phyloP scores from a whole-genome alignment of 2,113 vertebrate genomes.

The Microcebus ravelobensis region DNA sequence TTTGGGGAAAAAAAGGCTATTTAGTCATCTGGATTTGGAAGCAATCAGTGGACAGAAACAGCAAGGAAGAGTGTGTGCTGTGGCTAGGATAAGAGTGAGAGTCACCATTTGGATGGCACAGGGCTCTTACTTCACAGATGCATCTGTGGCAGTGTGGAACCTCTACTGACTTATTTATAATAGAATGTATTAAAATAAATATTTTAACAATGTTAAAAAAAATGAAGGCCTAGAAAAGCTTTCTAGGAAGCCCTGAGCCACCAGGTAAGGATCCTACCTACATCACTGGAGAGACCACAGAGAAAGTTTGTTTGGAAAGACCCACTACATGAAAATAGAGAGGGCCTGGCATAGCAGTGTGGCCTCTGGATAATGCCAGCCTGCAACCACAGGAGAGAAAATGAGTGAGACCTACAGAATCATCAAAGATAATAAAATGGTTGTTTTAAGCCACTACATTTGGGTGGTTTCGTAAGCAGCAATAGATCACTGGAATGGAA shows the following conservation, averaged over 20 bases:
- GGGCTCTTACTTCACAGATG: slow-evolving; percentile 65
- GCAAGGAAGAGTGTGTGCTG: slow-evolving; percentile 76
- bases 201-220: slow-evolving; percentile 69
- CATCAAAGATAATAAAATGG: background rate
- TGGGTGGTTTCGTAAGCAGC: background rate
- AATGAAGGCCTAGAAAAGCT: background rate
- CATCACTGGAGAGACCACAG: background rate
- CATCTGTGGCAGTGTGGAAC: slow-evolving; percentile 74
- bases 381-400: background rate
- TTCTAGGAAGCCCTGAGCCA: background rate
- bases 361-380: rapidly evolving
- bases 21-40: slow-evolving; percentile 74
- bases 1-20: slow-evolving; percentile 86
- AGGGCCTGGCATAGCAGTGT: rapidly evolving
- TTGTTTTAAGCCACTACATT: background rate
- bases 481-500: background rate
- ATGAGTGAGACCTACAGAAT: background rate
- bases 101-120: slow-evolving; percentile 57
- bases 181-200: slow-evolving; percentile 85
- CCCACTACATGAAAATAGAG: background rate
- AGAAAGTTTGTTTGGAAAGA: background rate
- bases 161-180: slow-evolving; percentile 81
- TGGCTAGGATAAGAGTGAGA: slow-evolving; percentile 70
- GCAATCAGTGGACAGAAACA: slow-evolving; percentile 67
- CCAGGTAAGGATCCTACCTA: background rate